phyloP scores from a whole-genome alignment of 2,797 vertebrate species.

The Distichodus sexfasciatus region DNA sequence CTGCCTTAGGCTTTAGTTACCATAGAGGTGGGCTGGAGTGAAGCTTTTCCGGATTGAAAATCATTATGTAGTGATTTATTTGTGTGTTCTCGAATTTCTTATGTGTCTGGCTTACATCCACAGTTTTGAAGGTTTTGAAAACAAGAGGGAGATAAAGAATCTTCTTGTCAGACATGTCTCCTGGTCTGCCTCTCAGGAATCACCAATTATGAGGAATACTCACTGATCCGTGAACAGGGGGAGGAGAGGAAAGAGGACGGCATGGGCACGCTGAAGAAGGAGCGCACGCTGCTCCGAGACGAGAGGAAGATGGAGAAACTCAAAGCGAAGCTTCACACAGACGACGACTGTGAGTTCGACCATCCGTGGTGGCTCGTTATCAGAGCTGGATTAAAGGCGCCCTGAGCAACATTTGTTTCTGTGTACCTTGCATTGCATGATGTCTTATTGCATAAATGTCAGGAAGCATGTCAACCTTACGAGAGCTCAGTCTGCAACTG shows the following conservation, averaged over 20 bases:
- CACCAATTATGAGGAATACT: conserved; percentile 99
- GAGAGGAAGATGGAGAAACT: conserved; percentile 99
- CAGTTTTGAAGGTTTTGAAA: background rate
- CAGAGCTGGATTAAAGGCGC: background rate
- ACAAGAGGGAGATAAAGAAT: background rate
- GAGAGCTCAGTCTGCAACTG: too few species aligned
- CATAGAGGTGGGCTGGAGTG: conserved; percentile 51
- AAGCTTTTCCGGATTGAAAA: too few species aligned
- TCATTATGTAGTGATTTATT: too few species aligned
- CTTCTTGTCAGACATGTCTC: conserved; percentile 15
- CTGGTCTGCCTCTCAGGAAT: conserved; percentile 77
- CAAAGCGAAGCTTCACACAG: conserved; percentile 97
- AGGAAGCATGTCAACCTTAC: too few species aligned
- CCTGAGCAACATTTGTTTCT: too few species aligned
- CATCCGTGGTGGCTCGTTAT: background rate
- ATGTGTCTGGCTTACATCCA: too few species aligned
- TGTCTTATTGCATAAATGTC: too few species aligned
- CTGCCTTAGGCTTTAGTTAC: conserved; percentile 60
- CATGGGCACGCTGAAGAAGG: conserved; percentile 91
- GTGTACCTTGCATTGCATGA: too few species aligned
- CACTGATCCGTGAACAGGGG: conserved; percentile 89
- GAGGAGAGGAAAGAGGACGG: conserved; percentile 96
- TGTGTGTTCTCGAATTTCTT: too few species aligned
- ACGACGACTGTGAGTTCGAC: conserved; percentile 89
- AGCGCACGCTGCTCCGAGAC: conserved; percentile 88